Percentiles rank a stretch among this genome's conserved stretches.
Conservation (phyloP, 1,140 invertebrate species). For the Polypedilum vanderplanki region DNA sequence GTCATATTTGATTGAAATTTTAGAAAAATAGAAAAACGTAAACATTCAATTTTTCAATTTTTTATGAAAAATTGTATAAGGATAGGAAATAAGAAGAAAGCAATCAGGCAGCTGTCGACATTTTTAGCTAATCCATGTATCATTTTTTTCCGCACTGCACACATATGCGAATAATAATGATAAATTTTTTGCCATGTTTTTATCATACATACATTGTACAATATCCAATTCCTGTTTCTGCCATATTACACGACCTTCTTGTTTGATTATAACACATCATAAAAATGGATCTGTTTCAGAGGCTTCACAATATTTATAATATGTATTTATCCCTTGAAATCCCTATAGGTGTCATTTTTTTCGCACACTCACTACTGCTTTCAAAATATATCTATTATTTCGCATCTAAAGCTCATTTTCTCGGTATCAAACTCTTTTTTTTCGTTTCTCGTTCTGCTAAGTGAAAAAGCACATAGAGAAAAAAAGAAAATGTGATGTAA, state of each 20-base stretch:
- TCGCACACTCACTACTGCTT: background rate
- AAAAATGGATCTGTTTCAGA: constrained; percentile 15
- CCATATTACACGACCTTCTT: constrained; percentile 8
- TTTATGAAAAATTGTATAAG: too few relatives aligned
- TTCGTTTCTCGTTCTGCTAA: background rate
- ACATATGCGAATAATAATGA: constrained; percentile 27
- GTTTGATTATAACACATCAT: constrained; percentile 25
- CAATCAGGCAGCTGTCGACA: too few relatives aligned
- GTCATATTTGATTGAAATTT: too few relatives aligned
- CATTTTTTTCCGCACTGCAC: background rate
- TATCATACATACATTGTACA: background rate
- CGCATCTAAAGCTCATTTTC: constrained; percentile 22
- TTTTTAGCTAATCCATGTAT: too few relatives aligned
- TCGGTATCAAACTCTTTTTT: constrained; percentile 21
- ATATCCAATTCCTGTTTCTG: constrained; percentile 8
- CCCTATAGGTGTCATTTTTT: constrained; percentile 22
- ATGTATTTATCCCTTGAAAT: constrained; percentile 23
- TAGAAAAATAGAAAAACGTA: too few relatives aligned
- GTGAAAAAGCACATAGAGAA: background rate
- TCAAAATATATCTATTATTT: background rate
- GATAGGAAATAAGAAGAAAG: too few relatives aligned
- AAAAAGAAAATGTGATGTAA: too few relatives aligned
- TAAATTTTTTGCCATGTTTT: constrained; percentile 20
- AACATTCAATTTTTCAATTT: too few relatives aligned
- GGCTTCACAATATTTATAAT: constrained; percentile 1